Evolutionary conservation across 2,888 invertebrate species (phyloP).

Genomic region (Ochlodes sylvanus): DNA sequence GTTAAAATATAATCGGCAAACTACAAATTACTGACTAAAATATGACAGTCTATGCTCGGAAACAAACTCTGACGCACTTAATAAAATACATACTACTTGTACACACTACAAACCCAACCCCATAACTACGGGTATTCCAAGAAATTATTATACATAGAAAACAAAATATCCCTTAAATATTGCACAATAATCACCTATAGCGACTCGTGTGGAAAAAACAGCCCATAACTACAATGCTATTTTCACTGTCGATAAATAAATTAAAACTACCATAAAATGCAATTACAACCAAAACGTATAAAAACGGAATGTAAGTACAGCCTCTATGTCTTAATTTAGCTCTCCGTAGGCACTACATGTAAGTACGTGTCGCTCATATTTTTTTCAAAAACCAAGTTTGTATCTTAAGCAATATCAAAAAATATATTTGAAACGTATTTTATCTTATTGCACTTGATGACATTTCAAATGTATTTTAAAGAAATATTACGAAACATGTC

Average conservation of each 20-base stretch:
- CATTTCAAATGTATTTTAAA: conserved; percentile 14
- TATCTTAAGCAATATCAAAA: conserved; percentile 6
- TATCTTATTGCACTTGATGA: not conserved
- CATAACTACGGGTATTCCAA: conserved; percentile 64
- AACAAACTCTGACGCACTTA: conserved; percentile 44
- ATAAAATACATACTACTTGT: conserved; percentile 47
- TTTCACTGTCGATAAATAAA: conserved; percentile 45
- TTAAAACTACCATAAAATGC: conserved; percentile 53
- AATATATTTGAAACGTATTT: conserved; percentile 15
- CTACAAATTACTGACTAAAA: not conserved
- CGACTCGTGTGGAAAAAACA: conserved; percentile 68
- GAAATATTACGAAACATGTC: conserved; percentile 7
- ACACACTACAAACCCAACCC: conserved; percentile 57
- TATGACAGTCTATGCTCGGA: conserved; percentile 58
- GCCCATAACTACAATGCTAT: conserved; percentile 72
- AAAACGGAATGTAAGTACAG: conserved; percentile 71
- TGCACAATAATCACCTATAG: conserved; percentile 62
- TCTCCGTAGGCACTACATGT: conserved; percentile 21
- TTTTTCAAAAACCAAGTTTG: conserved; percentile 1
- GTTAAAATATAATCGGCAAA: too few relatives aligned
- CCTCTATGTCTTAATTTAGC: conserved; percentile 46
- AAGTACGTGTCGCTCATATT: conserved; percentile 12
- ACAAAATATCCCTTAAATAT: conserved; percentile 55
- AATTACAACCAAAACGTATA: conserved; percentile 62
- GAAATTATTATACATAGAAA: conserved; percentile 53